These are phyloP conservation scores for Acanthisitta chloris DNA, from an alignment of 2,113 vertebrate species.

Conservation along the genomic window DNA sequence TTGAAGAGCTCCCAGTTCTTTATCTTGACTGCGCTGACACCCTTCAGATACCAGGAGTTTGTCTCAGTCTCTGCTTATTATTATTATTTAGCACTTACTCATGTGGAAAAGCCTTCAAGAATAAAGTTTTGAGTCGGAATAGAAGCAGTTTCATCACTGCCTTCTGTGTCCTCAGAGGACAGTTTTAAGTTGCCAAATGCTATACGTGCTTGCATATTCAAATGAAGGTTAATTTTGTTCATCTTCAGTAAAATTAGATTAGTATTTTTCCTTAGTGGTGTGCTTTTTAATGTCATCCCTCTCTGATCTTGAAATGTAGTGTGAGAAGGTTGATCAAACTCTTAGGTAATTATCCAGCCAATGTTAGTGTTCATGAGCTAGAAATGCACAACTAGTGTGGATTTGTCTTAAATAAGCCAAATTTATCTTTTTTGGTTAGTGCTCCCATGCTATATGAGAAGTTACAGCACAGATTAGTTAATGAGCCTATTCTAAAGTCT, in stretches of 20 bases:
- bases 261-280: conserved; percentile 31
- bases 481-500: neutral
- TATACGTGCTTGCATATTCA: conserved; percentile 57
- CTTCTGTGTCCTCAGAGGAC: conserved; percentile 24
- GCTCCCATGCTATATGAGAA: neutral
- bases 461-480: neutral
- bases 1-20: conserved; percentile 73
- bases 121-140: conserved; percentile 52
- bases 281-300: conserved; percentile 22
- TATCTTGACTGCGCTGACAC: conserved; percentile 71
- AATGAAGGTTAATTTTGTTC: conserved; percentile 73
- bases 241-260: conserved; percentile 62
- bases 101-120: conserved; percentile 60
- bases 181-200: conserved; percentile 41
- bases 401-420: neutral
- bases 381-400: neutral
- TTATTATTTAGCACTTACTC: conserved; percentile 78
- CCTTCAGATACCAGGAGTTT: conserved; percentile 67
- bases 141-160: conserved; percentile 9
- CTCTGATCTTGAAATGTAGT: conserved; percentile 54
- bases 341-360: neutral
- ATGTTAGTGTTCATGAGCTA: neutral
- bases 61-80: conserved; percentile 57
- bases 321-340: neutral
- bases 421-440: neutral